These are phyloP conservation scores for Tetanocera ferruginea DNA, from an alignment of 2,888 invertebrate genomes.

Conservation along the genomic window DNA sequence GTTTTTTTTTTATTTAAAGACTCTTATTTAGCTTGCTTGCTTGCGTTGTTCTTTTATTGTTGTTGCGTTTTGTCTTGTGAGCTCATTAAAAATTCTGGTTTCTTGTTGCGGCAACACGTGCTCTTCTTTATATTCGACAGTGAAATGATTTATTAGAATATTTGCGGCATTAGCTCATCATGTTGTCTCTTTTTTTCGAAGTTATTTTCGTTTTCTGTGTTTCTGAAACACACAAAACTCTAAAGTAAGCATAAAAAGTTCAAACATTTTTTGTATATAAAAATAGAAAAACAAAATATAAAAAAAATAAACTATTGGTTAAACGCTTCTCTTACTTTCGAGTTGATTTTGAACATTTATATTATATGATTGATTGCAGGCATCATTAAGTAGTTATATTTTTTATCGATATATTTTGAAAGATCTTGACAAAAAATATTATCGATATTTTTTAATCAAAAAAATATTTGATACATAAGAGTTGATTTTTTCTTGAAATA, in stretches of 20 bases:
- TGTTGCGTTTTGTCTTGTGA: not conserved
- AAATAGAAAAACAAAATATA: no score
- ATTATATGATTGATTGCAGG: no score
- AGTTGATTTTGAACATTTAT: no score
- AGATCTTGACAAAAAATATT: no score
- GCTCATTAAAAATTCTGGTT: not conserved
- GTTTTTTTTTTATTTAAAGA: not conserved
- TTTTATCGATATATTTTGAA: no score
- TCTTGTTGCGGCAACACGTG: conserved; percentile 1
- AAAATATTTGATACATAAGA: no score
- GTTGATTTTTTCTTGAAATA: no score
- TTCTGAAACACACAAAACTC: not conserved
- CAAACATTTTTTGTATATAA: no score
- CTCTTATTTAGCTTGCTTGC: not conserved
- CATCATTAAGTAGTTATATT: no score
- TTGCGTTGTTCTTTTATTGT: not conserved
- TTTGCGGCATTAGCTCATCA: not conserved
- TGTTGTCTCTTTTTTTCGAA: not conserved
- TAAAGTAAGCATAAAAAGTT: not conserved
- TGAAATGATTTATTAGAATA: not conserved
- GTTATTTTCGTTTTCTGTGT: not conserved
- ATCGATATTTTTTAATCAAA: no score
- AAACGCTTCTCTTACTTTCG: no score
- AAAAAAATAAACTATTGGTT: no score
- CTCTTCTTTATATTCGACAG: not conserved